phyloP scores from a whole-genome alignment of 2,888 invertebrate genomes.

The Thymelicus sylvestris region DNA sequence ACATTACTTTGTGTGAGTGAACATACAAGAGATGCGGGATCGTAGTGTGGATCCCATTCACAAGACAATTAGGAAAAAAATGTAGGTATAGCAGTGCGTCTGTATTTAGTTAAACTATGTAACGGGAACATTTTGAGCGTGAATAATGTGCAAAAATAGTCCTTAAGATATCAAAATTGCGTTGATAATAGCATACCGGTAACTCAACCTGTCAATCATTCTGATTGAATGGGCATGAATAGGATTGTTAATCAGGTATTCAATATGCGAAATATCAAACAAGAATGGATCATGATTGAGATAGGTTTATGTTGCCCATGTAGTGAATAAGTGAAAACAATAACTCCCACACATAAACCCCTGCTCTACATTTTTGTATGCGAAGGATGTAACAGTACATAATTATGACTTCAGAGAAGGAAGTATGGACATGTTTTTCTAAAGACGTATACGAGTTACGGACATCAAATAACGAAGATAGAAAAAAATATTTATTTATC shows the following conservation, averaged over 20 bases:
- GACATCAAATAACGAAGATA: too few species aligned
- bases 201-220: constrained; percentile 9
- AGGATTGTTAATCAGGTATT: constrained; percentile 16
- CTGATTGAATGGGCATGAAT: constrained; percentile 19
- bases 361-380: too few species aligned
- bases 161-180: constrained; percentile 16
- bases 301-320: background rate
- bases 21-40: background rate
- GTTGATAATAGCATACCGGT: constrained; percentile 11
- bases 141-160: constrained; percentile 17
- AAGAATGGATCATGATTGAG: constrained; percentile 2
- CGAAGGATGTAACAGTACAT: too few species aligned
- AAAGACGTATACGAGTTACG: too few species aligned
- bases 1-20: background rate
- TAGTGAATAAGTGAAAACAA: background rate
- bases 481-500: too few species aligned
- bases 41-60: background rate
- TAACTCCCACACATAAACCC: background rate
- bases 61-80: too few species aligned
- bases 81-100: too few species aligned
- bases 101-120: too few species aligned
- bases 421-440: too few species aligned
- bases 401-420: too few species aligned
- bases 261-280: constrained; percentile 24
- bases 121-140: constrained; percentile 11